These are phyloP conservation scores for Selenia dentaria DNA, from an alignment of 2,888 invertebrate genomes.

Conservation along the genomic window DNA sequence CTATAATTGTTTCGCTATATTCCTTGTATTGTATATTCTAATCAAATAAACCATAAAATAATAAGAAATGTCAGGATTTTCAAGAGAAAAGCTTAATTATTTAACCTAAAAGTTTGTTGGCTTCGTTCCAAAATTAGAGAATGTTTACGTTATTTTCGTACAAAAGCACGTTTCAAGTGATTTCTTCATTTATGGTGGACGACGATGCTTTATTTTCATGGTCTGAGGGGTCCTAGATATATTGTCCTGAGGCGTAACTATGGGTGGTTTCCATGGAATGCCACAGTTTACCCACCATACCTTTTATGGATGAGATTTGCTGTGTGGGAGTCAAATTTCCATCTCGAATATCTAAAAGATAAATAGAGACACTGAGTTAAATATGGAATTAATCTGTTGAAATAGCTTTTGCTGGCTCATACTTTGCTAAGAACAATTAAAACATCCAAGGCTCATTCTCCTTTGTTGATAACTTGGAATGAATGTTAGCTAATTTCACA, in stretches of 20 bases:
- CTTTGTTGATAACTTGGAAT: too few species aligned
- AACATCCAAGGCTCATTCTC: too few species aligned
- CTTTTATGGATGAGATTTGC: slow-evolving; percentile 2
- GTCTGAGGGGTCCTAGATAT: slow-evolving; percentile 25
- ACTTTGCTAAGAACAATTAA: too few species aligned
- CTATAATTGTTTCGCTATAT: too few species aligned
- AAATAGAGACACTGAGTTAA: too few species aligned
- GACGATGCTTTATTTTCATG: slow-evolving; percentile 45
- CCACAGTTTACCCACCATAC: background rate
- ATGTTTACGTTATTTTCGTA: slow-evolving; percentile 80
- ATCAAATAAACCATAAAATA: too few species aligned
- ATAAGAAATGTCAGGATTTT: too few species aligned
- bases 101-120: slow-evolving; percentile 72
- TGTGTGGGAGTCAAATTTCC: slow-evolving; percentile 22
- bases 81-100: slow-evolving; percentile 41
- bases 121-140: slow-evolving; percentile 58
- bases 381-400: too few species aligned
- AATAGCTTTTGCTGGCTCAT: too few species aligned
- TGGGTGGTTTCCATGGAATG: slow-evolving; percentile 8
- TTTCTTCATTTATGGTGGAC: slow-evolving; percentile 71
- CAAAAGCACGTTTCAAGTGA: slow-evolving; percentile 65
- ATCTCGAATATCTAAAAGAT: slow-evolving; percentile 6
- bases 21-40: too few species aligned
- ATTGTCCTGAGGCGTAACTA: slow-evolving; percentile 14
- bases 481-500: too few species aligned